Conservation (phyloP, 2,888 invertebrate genomes). For the Hyppa rectilinea region DNA sequence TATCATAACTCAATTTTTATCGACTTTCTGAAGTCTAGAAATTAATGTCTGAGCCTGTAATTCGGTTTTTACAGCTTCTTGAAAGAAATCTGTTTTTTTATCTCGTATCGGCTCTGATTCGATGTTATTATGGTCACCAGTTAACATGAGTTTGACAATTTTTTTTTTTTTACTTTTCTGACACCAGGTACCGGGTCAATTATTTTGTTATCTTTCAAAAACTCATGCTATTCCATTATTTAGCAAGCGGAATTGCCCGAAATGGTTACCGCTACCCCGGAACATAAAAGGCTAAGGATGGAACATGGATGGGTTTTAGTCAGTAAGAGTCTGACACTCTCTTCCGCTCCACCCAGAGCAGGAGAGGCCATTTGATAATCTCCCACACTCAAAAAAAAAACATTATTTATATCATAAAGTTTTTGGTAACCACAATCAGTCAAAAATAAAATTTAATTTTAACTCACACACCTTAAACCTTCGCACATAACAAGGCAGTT, state of each 20-base stretch:
- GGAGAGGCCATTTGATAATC: no score
- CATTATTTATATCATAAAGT: no score
- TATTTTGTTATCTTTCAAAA: background rate
- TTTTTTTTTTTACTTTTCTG: background rate
- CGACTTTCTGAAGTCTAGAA: background rate
- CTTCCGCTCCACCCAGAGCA: no score
- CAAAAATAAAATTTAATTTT: constrained; percentile 11
- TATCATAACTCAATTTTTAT: background rate
- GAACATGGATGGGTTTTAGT: no score
- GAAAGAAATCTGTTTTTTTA: background rate
- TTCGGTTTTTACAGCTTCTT: background rate
- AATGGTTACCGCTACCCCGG: no score
- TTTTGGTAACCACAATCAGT: background rate
- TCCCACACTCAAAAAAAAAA: no score
- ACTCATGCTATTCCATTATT: background rate
- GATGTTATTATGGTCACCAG: background rate
- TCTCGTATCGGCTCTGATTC: background rate
- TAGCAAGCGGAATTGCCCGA: no score
- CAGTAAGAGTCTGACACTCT: no score
- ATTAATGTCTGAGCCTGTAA: no score
- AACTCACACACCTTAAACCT: background rate
- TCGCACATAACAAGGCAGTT: constrained; percentile 29
- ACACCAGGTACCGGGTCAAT: background rate
- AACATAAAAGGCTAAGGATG: no score
- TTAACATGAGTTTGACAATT: no score